Evolutionary conservation across 1,140 invertebrate genomes (phyloP).

Genomic region (Microplitis mediator): DNA sequence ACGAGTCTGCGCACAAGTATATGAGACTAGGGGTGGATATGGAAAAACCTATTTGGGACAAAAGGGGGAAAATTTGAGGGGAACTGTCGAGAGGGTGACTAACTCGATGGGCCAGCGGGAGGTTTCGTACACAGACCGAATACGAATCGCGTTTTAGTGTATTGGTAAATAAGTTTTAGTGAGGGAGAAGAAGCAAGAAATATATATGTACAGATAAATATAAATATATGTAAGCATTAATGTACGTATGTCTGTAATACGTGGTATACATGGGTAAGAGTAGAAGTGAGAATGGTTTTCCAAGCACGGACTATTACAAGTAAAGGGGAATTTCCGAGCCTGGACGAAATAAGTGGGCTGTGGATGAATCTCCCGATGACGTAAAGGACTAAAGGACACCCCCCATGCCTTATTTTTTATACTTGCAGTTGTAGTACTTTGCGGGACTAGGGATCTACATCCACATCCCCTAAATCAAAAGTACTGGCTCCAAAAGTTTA

Average conservation of each 20-base stretch:
- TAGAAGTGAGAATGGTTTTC: conserved; percentile 5
- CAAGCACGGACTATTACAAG: neutral
- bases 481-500: neutral
- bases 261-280: neutral
- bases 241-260: too few relatives aligned
- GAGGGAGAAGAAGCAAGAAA: neutral
- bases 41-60: neutral
- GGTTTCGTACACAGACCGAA: conserved; percentile 44
- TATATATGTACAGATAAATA: too few relatives aligned
- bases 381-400: conserved; percentile 42
- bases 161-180: neutral
- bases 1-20: conserved; percentile 7
- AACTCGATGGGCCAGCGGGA: conserved; percentile 44
- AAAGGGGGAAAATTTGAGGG: neutral
- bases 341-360: conserved; percentile 18
- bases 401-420: conserved; percentile 13
- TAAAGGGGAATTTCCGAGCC: neutral
- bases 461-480: neutral
- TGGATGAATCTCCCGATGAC: conserved; percentile 43
- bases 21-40: conserved; percentile 29
- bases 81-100: conserved; percentile 47
- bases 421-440: too few relatives aligned
- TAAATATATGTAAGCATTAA: too few relatives aligned
- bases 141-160: conserved; percentile 38
- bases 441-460: too few relatives aligned